phyloP scores from a whole-genome alignment of 2,797 vertebrate species.

The Siniperca undulata region DNA sequence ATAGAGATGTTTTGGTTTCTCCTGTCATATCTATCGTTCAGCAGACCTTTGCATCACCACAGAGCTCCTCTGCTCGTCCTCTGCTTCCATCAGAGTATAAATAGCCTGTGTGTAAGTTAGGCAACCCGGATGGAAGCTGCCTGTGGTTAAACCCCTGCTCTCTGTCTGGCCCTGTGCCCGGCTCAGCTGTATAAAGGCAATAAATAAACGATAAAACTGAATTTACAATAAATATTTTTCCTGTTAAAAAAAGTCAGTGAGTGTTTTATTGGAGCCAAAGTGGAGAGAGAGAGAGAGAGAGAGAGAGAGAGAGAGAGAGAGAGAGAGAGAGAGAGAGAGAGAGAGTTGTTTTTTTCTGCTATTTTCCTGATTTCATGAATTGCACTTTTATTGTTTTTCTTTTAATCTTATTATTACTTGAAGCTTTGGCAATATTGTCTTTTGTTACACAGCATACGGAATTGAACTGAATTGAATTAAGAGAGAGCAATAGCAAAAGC shows the following conservation, averaged over 20 bases:
- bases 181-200: slow-evolving; percentile 42
- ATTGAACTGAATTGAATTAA: too few species aligned
- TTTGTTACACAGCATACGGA: too few species aligned
- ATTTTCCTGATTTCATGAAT: too few species aligned
- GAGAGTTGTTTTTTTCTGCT: too few species aligned
- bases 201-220: slow-evolving; percentile 62
- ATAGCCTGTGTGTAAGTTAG: slow-evolving; percentile 45
- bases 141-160: slow-evolving; percentile 33
- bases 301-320: slow-evolving; percentile 3
- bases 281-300: background rate
- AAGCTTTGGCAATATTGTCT: too few species aligned
- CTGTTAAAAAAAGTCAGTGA: slow-evolving; percentile 28
- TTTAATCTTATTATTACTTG: too few species aligned
- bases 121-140: slow-evolving; percentile 39
- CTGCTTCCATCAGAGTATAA: slow-evolving; percentile 45
- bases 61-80: slow-evolving; percentile 23
- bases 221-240: slow-evolving; percentile 66
- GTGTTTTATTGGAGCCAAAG: slow-evolving; percentile 36
- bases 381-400: too few species aligned
- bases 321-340: background rate
- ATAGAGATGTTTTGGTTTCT: slow-evolving; percentile 28
- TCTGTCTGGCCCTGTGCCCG: slow-evolving; percentile 51
- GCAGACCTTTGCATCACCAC: slow-evolving; percentile 36
- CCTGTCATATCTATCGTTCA: slow-evolving; percentile 19
- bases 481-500: too few species aligned